Evolutionary conservation across 2,797 vertebrate genomes (phyloP).

Genomic region (Mareca strepera): DNA sequence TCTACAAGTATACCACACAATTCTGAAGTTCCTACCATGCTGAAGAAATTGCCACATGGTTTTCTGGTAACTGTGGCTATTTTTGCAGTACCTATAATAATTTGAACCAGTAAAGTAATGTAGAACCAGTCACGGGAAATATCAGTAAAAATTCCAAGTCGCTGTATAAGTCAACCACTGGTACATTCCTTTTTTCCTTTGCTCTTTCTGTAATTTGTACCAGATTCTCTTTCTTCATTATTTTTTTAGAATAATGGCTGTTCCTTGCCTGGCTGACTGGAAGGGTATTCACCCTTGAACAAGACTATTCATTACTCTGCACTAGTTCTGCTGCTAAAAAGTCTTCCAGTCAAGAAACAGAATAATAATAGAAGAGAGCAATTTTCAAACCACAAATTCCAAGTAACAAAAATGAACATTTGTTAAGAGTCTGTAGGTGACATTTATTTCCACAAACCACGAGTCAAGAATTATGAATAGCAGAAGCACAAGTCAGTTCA

Average conservation of each 20-base stretch:
- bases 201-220: conserved; percentile 31
- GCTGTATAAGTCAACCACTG: background rate
- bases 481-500: background rate
- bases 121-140: background rate
- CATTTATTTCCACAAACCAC: background rate
- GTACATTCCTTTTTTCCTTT: background rate
- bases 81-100: background rate
- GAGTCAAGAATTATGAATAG: background rate
- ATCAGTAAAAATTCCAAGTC: background rate
- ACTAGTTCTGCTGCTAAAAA: conserved; percentile 27
- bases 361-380: background rate
- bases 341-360: background rate
- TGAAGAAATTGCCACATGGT: background rate
- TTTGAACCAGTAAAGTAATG: background rate
- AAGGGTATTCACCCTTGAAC: background rate
- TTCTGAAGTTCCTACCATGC: background rate
- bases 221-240: conserved; percentile 16
- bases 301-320: conserved; percentile 22
- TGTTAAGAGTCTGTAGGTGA: background rate
- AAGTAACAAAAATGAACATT: conserved; percentile 21
- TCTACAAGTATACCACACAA: background rate
- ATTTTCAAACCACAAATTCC: background rate
- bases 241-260: conserved; percentile 22
- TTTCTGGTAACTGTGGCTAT: background rate
- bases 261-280: conserved; percentile 5